Percentiles rank a stretch among this genome's conserved stretches.
Evolutionary conservation across 1,140 invertebrate genomes (phyloP).

Genomic region (Cydia pomonella): DNA sequence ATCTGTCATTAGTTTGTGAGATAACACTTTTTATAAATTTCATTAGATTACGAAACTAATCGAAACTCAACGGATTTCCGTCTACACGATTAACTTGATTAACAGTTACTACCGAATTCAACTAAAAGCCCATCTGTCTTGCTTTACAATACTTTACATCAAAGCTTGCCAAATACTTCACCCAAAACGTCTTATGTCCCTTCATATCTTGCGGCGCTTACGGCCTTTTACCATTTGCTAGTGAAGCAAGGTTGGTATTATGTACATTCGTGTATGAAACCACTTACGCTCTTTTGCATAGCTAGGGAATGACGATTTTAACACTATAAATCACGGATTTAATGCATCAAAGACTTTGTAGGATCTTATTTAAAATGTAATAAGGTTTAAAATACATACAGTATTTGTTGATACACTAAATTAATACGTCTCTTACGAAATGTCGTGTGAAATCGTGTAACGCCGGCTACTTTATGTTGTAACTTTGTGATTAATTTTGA

Average conservation of each 20-base stretch:
- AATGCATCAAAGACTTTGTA: background rate
- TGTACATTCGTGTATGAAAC: background rate
- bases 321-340: conserved; percentile 4
- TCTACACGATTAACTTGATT: background rate
- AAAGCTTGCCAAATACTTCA: background rate
- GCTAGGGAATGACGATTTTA: background rate
- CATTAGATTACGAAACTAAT: background rate
- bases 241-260: background rate
- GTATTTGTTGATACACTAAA: background rate
- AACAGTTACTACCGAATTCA: conserved; percentile 1
- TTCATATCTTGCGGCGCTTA: background rate
- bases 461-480: background rate
- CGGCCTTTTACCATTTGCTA: background rate
- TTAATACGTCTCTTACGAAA: background rate
- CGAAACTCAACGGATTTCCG: conserved; percentile 12
- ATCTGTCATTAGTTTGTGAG: no score
- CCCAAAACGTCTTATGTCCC: background rate
- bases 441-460: conserved; percentile 10
- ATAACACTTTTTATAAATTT: background rate
- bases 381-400: background rate
- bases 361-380: background rate
- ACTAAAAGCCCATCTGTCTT: conserved; percentile 4
- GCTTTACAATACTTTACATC: background rate
- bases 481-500: conserved; percentile 4
- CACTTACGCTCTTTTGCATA: background rate